A percentile compares a stretch with the other conserved stretches of the same genome.
Evolutionary conservation across 2,797 vertebrate species (phyloP).

Genomic region (Menidia menidia): DNA sequence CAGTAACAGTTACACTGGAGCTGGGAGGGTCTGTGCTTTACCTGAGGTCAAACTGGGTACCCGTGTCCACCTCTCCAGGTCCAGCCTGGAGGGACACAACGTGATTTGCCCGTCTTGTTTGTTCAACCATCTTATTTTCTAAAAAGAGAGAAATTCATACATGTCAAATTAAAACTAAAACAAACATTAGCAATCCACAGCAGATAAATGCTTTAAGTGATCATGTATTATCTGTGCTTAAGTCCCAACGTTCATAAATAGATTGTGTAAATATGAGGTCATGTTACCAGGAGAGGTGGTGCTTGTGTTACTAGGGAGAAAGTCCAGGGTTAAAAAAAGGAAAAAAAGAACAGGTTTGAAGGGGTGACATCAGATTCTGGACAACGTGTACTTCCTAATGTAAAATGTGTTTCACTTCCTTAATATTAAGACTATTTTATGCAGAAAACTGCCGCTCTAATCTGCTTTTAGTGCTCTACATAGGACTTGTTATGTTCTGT

Average conservation of each 20-base stretch:
- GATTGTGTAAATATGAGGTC: constrained; percentile 80
- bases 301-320: constrained; percentile 63
- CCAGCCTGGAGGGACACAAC: constrained; percentile 79
- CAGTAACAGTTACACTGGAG: background rate
- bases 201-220: constrained; percentile 16
- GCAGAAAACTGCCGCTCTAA: background rate
- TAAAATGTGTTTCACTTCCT: constrained; percentile 16
- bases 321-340: constrained; percentile 31
- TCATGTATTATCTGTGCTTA: constrained; percentile 34
- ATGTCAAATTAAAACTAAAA: background rate
- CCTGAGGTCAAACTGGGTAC: constrained; percentile 68
- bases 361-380: constrained; percentile 73
- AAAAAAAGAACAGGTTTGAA: constrained; percentile 55
- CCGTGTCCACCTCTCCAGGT: constrained; percentile 72
- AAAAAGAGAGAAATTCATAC: constrained; percentile 1
- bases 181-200: background rate
- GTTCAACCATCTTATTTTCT: constrained; percentile 82
- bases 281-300: constrained; percentile 71
- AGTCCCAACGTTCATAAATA: constrained; percentile 68
- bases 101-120: constrained; percentile 58
- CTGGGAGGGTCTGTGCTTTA: constrained; percentile 44
- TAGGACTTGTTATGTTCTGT: constrained; percentile 6
- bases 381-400: constrained; percentile 28
- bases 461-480: constrained; percentile 9
- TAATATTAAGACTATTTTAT: background rate